These are phyloP conservation scores for Pseudotriccus pelzelni DNA, from an alignment of 2,797 vertebrate species.

Conservation along the genomic window DNA sequence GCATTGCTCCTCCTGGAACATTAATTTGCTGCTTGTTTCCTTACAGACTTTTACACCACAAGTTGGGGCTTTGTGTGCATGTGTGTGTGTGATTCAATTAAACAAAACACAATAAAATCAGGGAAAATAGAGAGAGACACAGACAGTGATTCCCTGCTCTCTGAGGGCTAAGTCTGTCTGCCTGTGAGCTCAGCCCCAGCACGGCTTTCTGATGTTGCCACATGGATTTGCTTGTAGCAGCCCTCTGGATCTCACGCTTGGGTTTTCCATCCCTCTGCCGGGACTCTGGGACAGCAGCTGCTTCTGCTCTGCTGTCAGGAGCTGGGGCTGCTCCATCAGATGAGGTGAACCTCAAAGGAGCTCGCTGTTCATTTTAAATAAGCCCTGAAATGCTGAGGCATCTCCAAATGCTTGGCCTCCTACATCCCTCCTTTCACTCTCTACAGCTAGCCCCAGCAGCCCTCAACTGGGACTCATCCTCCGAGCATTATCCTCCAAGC, in stretches of 20 bases:
- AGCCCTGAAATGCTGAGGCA: not conserved
- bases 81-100: conserved; percentile 69
- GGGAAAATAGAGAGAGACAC: conserved; percentile 26
- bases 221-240: conserved; percentile 29
- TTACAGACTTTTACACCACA: conserved; percentile 40
- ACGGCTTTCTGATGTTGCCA: conserved; percentile 3
- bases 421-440: not conserved
- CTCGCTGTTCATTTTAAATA: not conserved
- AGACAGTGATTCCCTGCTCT: conserved; percentile 33
- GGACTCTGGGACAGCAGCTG: not conserved
- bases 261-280: not conserved
- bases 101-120: conserved; percentile 66
- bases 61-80: conserved; percentile 40
- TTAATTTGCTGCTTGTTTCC: conserved; percentile 63
- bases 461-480: not conserved
- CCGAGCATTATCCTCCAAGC: not conserved
- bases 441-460: not conserved
- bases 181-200: not conserved
- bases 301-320: not conserved
- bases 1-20: conserved; percentile 19
- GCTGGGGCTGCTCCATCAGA: not conserved
- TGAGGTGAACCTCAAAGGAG: not conserved
- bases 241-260: not conserved
- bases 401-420: not conserved
- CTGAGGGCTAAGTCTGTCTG: not conserved